phyloP scores from a whole-genome alignment of 2,113 vertebrate genomes.

The Oxyruncus cristatus region DNA sequence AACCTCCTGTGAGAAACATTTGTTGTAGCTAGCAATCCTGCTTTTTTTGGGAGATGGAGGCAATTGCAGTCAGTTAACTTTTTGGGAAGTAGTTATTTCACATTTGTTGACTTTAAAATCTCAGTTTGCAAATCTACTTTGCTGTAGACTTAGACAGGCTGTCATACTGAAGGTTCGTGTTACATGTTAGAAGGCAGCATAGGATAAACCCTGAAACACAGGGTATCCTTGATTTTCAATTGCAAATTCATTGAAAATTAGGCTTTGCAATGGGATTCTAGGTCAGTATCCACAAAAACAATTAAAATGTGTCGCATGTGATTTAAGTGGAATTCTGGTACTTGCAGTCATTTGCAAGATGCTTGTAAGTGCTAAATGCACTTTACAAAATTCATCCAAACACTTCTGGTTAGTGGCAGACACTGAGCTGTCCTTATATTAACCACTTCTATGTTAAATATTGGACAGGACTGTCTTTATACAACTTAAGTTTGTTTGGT shows the following conservation, averaged over 20 bases:
- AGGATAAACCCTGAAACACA: not conserved
- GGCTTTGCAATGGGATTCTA: not conserved
- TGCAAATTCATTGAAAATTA: not conserved
- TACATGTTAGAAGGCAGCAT: not conserved
- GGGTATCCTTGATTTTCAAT: not conserved
- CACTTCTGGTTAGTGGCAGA: not conserved
- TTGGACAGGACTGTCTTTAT: not conserved
- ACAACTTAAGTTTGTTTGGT: not conserved
- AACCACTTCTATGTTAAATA: not conserved
- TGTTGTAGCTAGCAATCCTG: not conserved
- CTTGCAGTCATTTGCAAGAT: not conserved
- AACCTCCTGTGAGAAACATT: not conserved
- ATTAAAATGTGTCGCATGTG: not conserved
- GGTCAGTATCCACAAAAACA: not conserved
- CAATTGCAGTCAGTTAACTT: not conserved
- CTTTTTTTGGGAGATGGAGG: not conserved
- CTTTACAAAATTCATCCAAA: not conserved
- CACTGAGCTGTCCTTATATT: not conserved
- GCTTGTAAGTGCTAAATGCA: not conserved
- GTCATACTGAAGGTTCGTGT: not conserved
- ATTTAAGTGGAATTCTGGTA: not conserved
- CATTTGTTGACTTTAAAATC: not conserved
- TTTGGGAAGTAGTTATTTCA: constrained; percentile 7
- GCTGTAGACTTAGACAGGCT: not conserved
- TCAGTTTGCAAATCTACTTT: not conserved